A percentile compares a stretch with the other conserved stretches of the same genome.
These are phyloP conservation scores for Stratiolaelaps scimitus DNA, from an alignment of 1,140 invertebrate genomes.

Conservation along the genomic window DNA sequence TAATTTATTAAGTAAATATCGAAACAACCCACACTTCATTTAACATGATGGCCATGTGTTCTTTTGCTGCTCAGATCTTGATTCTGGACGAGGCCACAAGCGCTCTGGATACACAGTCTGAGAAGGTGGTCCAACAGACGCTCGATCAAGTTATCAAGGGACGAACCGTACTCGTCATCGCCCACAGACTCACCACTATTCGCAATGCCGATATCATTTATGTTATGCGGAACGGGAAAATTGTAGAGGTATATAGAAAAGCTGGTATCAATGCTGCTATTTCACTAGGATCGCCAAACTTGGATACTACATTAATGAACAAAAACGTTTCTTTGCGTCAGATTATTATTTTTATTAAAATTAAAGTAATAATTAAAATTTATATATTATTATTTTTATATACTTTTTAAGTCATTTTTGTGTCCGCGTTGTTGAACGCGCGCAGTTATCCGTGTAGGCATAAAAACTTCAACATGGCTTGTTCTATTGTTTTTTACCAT, in stretches of 20 bases:
- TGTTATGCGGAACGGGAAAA: conserved; percentile 61
- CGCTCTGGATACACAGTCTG: conserved; percentile 38
- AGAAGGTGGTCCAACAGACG: conserved; percentile 34
- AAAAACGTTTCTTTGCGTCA: no score
- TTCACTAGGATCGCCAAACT: no score
- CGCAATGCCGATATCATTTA: conserved; percentile 74
- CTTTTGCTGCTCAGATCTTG: conserved; percentile 31
- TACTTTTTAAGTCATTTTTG: no score
- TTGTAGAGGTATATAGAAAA: conserved; percentile 64
- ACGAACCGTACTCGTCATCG: conserved; percentile 72
- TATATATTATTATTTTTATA: no score
- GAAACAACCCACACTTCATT: no score
- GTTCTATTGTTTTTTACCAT: not conserved
- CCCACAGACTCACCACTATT: conserved; percentile 73
- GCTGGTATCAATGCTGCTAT: conserved; percentile 9
- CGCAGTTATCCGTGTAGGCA: not conserved
- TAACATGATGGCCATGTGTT: no score
- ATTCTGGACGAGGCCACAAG: conserved; percentile 39
- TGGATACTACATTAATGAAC: no score
- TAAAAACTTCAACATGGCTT: not conserved
- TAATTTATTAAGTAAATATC: no score
- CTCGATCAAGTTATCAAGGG: conserved; percentile 42
- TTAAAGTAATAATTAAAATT: no score
- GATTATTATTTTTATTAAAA: no score
- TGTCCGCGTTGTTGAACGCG: not conserved